Percentiles rank a stretch among this genome's conserved stretches.
Conservation (phyloP, 2,888 invertebrate genomes). For the Antheraea yamamai region DNA sequence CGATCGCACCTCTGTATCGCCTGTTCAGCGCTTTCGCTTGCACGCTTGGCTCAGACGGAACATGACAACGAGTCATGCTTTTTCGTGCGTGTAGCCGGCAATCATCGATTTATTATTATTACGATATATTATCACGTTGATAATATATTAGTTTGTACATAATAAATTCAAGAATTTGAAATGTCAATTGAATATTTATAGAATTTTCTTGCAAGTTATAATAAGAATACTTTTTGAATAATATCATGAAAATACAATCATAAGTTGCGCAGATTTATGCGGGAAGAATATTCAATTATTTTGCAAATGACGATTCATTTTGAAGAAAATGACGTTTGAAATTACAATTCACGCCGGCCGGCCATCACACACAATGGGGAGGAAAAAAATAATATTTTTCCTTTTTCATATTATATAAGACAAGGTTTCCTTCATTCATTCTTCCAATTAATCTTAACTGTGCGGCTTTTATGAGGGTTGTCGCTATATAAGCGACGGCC, state of each 20-base stretch:
- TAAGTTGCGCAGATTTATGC: background rate
- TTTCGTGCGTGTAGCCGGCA: too few species aligned
- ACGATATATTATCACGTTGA: too few species aligned
- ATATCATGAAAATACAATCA: background rate
- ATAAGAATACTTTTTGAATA: background rate
- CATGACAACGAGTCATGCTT: too few species aligned
- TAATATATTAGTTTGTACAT: background rate
- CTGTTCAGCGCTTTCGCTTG: too few species aligned
- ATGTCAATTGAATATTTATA: background rate
- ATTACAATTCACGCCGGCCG: slow-evolving; percentile 12
- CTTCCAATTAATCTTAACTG: slow-evolving; percentile 42
- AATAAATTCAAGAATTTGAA: background rate
- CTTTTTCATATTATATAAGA: slow-evolving; percentile 34
- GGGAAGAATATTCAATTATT: slow-evolving; percentile 6
- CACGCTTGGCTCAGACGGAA: too few species aligned
- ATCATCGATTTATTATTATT: too few species aligned
- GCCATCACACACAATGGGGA: slow-evolving; percentile 11
- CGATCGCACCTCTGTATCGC: too few species aligned
- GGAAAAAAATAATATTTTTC: slow-evolving; percentile 16
- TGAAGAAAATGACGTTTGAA: slow-evolving; percentile 1
- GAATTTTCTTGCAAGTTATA: background rate
- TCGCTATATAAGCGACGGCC: slow-evolving; percentile 1
- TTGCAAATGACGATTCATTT: background rate
- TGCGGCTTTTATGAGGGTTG: slow-evolving; percentile 20
- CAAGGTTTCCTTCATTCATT: slow-evolving; percentile 28